These are phyloP conservation scores for Heliconius hortense DNA, from an alignment of 2,888 invertebrate genomes.

Conservation along the genomic window DNA sequence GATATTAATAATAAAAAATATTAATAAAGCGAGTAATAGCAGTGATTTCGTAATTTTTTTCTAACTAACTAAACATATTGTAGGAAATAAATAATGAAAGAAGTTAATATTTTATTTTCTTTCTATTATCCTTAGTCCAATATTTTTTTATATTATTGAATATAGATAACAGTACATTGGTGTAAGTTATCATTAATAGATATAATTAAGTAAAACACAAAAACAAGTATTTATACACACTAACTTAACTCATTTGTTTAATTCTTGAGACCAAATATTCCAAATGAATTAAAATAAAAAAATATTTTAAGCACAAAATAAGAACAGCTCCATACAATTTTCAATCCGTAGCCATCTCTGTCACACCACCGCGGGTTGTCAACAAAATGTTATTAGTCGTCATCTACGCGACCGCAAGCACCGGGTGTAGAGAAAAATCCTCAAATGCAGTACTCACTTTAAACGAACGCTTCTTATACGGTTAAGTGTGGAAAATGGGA, in stretches of 20 bases:
- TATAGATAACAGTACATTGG: too few species aligned
- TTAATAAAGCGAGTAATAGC: too few species aligned
- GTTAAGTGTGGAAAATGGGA: slow-evolving; percentile 9
- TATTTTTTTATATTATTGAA: too few species aligned
- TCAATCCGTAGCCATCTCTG: slow-evolving; percentile 52
- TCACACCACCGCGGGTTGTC: slow-evolving; percentile 64
- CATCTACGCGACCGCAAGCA: slow-evolving; percentile 54
- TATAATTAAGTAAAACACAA: neutral
- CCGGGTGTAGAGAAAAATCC: slow-evolving; percentile 48
- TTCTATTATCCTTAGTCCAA: too few species aligned
- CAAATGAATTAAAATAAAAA: neutral
- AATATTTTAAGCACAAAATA: neutral
- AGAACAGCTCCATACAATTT: slow-evolving; percentile 28
- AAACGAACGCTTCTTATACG: slow-evolving; percentile 31
- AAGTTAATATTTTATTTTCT: too few species aligned
- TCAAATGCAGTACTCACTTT: slow-evolving; percentile 39
- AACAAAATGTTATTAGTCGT: slow-evolving; percentile 73
- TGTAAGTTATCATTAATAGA: neutral
- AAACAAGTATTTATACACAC: neutral
- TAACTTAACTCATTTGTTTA: neutral
- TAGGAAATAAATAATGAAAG: neutral
- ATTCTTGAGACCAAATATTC: neutral
- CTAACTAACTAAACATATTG: neutral
- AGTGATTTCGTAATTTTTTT: too few species aligned
- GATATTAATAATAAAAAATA: too few species aligned